Evolutionary conservation across 2,797 vertebrate species (phyloP), one percentile per base, ranked within the genome.

Genomic region (Craterocephalus amniculus): DNA sequence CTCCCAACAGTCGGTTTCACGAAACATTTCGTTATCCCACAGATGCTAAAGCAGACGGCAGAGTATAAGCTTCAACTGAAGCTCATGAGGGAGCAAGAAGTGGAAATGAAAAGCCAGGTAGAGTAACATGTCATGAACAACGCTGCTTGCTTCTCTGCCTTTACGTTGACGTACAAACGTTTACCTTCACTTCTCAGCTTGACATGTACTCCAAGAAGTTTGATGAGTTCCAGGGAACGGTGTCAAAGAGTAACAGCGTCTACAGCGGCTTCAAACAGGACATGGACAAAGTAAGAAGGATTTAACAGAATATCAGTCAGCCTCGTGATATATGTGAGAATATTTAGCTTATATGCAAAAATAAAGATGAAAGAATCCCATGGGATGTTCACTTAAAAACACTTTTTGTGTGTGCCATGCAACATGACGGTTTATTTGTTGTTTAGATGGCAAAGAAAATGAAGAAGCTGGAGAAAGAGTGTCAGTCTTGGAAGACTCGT

Each of bases 401-500:
- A 59, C n/a, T n/a, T n/a, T n/a, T n/a, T n/a, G n/a, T 68, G 63
- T 57, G 54, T 36, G 3, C 12, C 38, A 29, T 58, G 22, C 49
- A 74, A 77, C 10, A 22, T 32, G 48, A 22, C 58, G n/a, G 40
- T 20, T 43, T 43, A 6, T 20, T 1, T 72, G 11, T 76, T 59
- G 67, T 86, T 1, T 68, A 99, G 98, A 99, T 99, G 94, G 95
- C 96, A 20, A 99, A 99, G 93, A 99, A 97, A 92, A 99, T 99
- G 95, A 99, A 94, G 83, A 99, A 98, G 87, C 68, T 99, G 87
- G 98, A 99, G 81, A 99, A 99, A 76, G 98, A 99, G 85, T 96
- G 97, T 22, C 94, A 94, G 83, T 95, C 95, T 0, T 99, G 98
- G 98, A 99, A 97, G 93, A 91, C 92, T 60, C 95, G 97, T 58